Evolutionary conservation across 2,888 invertebrate species (phyloP).

Genomic region (Doris montereyensis): DNA sequence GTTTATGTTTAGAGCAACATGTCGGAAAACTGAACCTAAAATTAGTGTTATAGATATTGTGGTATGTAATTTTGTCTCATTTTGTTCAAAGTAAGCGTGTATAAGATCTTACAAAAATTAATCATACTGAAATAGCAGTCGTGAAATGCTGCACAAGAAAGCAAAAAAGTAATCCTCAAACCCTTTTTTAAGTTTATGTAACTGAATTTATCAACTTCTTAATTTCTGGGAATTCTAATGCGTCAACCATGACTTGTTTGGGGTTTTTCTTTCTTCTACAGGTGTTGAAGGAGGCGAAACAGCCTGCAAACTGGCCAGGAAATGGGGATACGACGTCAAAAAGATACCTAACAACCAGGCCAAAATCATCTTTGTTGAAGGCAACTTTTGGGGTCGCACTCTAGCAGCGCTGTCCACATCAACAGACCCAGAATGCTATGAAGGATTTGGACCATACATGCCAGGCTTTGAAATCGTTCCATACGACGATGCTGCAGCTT

Average conservation of each 20-base stretch:
- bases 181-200: too few relatives aligned
- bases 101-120: too few relatives aligned
- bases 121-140: too few relatives aligned
- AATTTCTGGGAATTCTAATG: too few relatives aligned
- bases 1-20: too few relatives aligned
- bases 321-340: constrained; percentile 93
- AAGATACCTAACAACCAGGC: constrained; percentile 86
- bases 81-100: too few relatives aligned
- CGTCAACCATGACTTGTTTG: not conserved
- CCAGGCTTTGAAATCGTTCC: constrained; percentile 90
- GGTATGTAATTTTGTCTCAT: too few relatives aligned
- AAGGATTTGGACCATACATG: constrained; percentile 90
- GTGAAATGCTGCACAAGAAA: too few relatives aligned
- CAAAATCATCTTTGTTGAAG: constrained; percentile 90
- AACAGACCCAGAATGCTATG: constrained; percentile 87
- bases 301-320: constrained; percentile 91
- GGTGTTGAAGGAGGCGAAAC: constrained; percentile 97
- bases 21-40: too few relatives aligned
- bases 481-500: constrained; percentile 86
- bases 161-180: too few relatives aligned
- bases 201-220: too few relatives aligned
- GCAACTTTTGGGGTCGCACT: constrained; percentile 97
- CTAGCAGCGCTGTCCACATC: constrained; percentile 91
- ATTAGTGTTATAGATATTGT: too few relatives aligned
- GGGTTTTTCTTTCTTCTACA: constrained; percentile 54